Percentiles rank a stretch among this genome's conserved stretches.
phyloP scores from a whole-genome alignment of 2,797 vertebrate species.

The Geotrypetes seraphini region DNA sequence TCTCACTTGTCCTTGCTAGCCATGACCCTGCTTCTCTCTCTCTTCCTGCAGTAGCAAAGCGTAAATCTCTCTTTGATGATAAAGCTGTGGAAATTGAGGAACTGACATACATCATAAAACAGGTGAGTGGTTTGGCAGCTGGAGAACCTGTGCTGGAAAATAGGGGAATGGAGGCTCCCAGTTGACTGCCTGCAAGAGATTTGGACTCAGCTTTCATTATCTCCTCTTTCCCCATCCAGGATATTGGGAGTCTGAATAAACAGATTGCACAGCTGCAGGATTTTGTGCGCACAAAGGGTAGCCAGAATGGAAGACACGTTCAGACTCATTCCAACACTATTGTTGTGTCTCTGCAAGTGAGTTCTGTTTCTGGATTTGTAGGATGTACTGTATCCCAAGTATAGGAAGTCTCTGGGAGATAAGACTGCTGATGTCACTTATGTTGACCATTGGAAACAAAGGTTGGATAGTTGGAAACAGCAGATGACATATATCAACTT shows the following conservation, averaged over 20 bases:
- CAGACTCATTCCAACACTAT: conserved; percentile 87
- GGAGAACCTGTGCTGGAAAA: background rate
- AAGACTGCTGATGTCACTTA: background rate
- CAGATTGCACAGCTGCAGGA: conserved; percentile 90
- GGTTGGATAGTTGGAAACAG: too few species aligned
- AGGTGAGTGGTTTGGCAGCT: conserved; percentile 48
- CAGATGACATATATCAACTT: too few species aligned
- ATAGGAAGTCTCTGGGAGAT: background rate
- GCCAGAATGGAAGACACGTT: conserved; percentile 75
- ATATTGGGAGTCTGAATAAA: conserved; percentile 88
- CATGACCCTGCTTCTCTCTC: background rate
- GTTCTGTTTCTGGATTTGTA: background rate
- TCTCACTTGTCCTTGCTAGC: too few species aligned
- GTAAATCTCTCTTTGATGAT: conserved; percentile 90
- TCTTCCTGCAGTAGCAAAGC: conserved; percentile 75
- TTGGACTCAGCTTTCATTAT: too few species aligned
- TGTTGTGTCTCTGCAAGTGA: conserved; percentile 78
- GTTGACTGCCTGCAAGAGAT: background rate
- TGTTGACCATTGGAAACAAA: background rate
- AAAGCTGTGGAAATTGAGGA: conserved; percentile 88
- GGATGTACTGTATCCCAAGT: too few species aligned
- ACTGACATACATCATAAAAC: conserved; percentile 88
- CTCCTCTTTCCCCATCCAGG: conserved; percentile 45
- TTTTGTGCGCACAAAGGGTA: conserved; percentile 67
- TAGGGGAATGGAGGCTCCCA: background rate